Conservation (phyloP, 2,888 invertebrate species). For the Ceratothoa steindachneri region DNA sequence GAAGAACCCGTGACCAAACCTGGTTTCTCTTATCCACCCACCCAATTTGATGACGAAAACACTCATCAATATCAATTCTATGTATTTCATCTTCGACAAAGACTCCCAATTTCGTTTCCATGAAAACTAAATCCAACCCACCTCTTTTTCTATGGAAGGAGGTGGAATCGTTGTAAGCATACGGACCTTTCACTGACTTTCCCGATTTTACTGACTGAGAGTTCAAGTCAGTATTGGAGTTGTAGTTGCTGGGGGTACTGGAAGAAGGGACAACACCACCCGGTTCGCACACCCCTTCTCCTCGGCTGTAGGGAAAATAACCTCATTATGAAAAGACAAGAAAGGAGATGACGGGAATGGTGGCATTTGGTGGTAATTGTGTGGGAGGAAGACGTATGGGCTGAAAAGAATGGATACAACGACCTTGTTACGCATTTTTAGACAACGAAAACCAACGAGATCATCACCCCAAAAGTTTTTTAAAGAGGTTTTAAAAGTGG, state of each 20-base stretch:
- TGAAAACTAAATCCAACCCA: constrained; percentile 24
- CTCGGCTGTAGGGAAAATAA: constrained; percentile 14
- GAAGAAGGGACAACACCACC: constrained; percentile 29
- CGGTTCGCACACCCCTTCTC: constrained; percentile 24
- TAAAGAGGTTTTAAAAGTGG: too few species aligned
- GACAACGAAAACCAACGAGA: too few species aligned
- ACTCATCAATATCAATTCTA: too few species aligned
- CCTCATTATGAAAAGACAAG: background rate
- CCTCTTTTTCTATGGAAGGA: constrained; percentile 45
- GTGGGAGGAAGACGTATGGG: too few species aligned
- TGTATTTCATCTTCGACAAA: too few species aligned
- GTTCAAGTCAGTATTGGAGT: constrained; percentile 42
- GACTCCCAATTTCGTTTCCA: constrained; percentile 43
- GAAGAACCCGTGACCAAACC: too few species aligned
- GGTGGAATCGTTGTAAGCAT: constrained; percentile 47
- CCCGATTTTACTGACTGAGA: constrained; percentile 34
- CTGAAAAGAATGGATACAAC: too few species aligned
- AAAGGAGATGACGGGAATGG: background rate
- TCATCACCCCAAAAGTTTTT: too few species aligned
- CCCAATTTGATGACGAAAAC: too few species aligned
- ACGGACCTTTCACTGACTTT: constrained; percentile 38
- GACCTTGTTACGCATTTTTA: too few species aligned
- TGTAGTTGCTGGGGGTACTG: constrained; percentile 44
- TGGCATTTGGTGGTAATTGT: too few species aligned
- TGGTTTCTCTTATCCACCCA: too few species aligned